Conservation (phyloP, 2,888 invertebrate genomes). For the Vesta saturnalis region DNA sequence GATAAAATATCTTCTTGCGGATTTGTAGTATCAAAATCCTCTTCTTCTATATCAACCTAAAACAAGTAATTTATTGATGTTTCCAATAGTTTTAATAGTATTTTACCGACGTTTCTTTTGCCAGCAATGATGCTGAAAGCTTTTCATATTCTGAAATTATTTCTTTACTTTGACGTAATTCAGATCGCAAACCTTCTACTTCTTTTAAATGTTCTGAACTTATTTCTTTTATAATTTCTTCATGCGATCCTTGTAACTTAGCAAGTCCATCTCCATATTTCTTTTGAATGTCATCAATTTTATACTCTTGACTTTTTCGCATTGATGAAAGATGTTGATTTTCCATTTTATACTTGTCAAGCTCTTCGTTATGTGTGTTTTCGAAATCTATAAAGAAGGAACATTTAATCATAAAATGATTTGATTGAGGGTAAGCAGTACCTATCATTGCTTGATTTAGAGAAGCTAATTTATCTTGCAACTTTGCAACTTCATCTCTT, state of each 20-base stretch:
- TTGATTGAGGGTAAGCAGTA: too few relatives aligned
- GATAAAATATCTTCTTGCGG: conserved; percentile 4
- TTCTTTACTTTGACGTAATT: conserved; percentile 31
- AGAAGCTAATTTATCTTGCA: too few relatives aligned
- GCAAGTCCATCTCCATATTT: conserved; percentile 67
- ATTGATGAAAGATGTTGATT: conserved; percentile 51
- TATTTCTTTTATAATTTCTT: conserved; percentile 64
- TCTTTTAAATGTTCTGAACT: conserved; percentile 65
- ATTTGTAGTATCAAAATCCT: too few relatives aligned
- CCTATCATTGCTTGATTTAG: too few relatives aligned
- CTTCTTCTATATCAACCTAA: too few relatives aligned
- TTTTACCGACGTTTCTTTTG: conserved; percentile 15
- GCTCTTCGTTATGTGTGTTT: conserved; percentile 50
- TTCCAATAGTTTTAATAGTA: background rate
- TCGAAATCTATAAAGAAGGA: too few relatives aligned
- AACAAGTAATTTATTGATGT: conserved; percentile 10
- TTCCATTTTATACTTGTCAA: conserved; percentile 44
- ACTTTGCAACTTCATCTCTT: too few relatives aligned
- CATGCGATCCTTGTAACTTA: conserved; percentile 66
- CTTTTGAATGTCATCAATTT: conserved; percentile 65
- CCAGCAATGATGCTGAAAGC: background rate
- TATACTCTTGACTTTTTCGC: conserved; percentile 66
- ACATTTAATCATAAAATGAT: too few relatives aligned
- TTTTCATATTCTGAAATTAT: background rate
- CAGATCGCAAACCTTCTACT: conserved; percentile 62